phyloP scores from a whole-genome alignment of 1,140 invertebrate species.

The Venustaconcha ellipsiformis region DNA sequence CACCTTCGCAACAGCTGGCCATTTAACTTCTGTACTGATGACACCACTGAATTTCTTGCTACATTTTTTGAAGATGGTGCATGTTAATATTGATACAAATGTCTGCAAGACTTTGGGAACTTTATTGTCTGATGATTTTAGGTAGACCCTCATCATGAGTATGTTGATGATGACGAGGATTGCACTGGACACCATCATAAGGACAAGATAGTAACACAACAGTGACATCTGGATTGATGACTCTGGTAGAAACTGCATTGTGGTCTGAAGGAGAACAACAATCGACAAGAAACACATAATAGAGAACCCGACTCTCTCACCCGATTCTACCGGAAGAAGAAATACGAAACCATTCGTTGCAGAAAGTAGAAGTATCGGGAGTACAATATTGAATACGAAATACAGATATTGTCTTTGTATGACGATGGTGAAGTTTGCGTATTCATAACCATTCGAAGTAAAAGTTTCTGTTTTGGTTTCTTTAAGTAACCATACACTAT shows the following conservation, averaged over 20 bases:
- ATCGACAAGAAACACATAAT: constrained; percentile 20
- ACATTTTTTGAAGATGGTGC: too few species aligned
- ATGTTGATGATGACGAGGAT: constrained; percentile 15
- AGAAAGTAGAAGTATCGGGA: constrained; percentile 17
- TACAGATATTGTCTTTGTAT: constrained; percentile 12
- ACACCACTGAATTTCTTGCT: too few species aligned
- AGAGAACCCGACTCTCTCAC: constrained; percentile 11
- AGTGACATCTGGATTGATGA: constrained; percentile 15
- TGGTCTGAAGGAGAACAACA: constrained; percentile 15
- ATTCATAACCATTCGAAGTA: neutral
- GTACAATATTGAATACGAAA: constrained; percentile 14
- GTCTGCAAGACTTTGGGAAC: neutral
- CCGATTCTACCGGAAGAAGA: constrained; percentile 19
- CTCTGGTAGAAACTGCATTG: constrained; percentile 14
- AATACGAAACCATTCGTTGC: constrained; percentile 17
- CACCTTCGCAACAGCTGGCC: constrained; percentile 11
- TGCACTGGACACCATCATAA: constrained; percentile 12
- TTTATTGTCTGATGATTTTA: constrained; percentile 4
- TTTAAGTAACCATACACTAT: constrained; percentile 26
- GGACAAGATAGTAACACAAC: constrained; percentile 18
- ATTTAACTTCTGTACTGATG: constrained; percentile 23
- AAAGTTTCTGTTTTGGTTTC: constrained; percentile 14
- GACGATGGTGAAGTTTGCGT: constrained; percentile 10
- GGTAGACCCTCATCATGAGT: constrained; percentile 16
- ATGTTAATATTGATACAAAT: too few species aligned